These are phyloP conservation scores for Drosophila paramelanica DNA, from an alignment of 2,888 invertebrate species.

Conservation along the genomic window DNA sequence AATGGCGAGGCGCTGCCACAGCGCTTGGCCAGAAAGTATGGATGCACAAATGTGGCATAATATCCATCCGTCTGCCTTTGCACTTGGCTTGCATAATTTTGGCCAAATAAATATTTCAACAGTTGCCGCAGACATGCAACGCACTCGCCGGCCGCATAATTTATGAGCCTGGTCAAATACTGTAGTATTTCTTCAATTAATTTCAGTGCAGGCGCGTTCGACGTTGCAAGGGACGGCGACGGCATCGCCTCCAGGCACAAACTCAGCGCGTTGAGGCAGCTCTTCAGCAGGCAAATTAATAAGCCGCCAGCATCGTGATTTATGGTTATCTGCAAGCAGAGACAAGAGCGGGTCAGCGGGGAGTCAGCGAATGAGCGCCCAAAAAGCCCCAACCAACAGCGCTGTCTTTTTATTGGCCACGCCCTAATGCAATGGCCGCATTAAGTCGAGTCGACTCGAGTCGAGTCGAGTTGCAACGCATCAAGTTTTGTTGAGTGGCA, in stretches of 20 bases:
- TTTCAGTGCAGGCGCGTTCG: slow-evolving; percentile 75
- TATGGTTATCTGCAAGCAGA: slow-evolving; percentile 88
- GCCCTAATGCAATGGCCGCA: slow-evolving; percentile 65
- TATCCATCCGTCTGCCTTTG: slow-evolving; percentile 53
- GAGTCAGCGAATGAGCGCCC: slow-evolving; percentile 17
- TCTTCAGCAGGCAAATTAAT: slow-evolving; percentile 86
- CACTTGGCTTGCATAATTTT: slow-evolving; percentile 87
- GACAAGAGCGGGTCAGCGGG: slow-evolving; percentile 2
- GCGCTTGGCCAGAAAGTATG: slow-evolving; percentile 64
- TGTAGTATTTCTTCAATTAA: slow-evolving; percentile 90
- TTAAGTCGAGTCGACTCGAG: slow-evolving; percentile 55
- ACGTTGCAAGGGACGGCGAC: slow-evolving; percentile 36
- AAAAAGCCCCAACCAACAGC: slow-evolving; percentile 20
- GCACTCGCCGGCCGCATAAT: slow-evolving; percentile 89
- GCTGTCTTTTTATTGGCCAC: slow-evolving; percentile 44
- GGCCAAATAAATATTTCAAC: slow-evolving; percentile 89
- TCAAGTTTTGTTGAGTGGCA: slow-evolving; percentile 16
- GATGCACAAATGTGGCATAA: slow-evolving; percentile 59
- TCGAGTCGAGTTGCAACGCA: slow-evolving; percentile 14
- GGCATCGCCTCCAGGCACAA: slow-evolving; percentile 81
- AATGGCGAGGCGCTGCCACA: slow-evolving; percentile 42
- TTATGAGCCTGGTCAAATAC: slow-evolving; percentile 89
- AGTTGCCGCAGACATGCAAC: slow-evolving; percentile 91
- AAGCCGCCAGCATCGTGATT: slow-evolving; percentile 91
- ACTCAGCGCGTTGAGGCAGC: slow-evolving; percentile 82